Base-by-base conservation (phyloP, 2,888 invertebrate species). In the Sturmia bella region DNA sequence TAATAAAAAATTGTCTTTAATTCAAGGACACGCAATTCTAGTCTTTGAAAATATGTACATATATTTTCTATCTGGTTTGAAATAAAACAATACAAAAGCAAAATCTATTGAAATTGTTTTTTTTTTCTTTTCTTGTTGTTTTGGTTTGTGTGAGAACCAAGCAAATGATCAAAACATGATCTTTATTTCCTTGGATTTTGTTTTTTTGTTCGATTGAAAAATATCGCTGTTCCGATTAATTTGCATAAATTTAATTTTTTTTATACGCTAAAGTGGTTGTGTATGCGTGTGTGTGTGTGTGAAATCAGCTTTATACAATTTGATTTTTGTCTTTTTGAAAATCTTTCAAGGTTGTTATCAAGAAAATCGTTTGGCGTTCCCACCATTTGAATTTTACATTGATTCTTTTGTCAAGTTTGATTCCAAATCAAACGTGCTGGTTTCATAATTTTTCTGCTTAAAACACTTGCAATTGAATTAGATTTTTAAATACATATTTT, bases 11-110 rank as follows among this genome's bases (percentile, higher is more conserved):
- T 69, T 45, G 68, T 81, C 72, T 81, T 32, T 66, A 54, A 82
- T 82, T 82, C 82, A 82, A 82, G 82, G 82, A 82, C 82, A 82
- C 78, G 78, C 74, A 75, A 82, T 66, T 70, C 77, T 75, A 68
- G 59, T 32, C 32, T 32, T 7, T 32, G 9, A 73, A 21, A 37
- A 45, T n/a, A 21, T 0, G 63, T 11, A 24, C 24, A 24, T 32
- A 17, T 3, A 66, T 59, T 59, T 41, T 17, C 50, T 61, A 54
- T 6, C 61, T 61, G 21, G 32, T 43, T 68, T 43, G 17, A 63
- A 41, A 45, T 32, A 32, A 41, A 13, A 17, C 15, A 17, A 56
- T 52, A 15, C 24, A 19, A 15, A 43, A 45, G 37, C 56, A 17
- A 59, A 52, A 63, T 68, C 54, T 70, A 82, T 77, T 74, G 74